Percentiles rank a stretch among this genome's conserved stretches.
Evolutionary conservation across 2,113 vertebrate species (phyloP).

Genomic region (Hippocampus comes): DNA sequence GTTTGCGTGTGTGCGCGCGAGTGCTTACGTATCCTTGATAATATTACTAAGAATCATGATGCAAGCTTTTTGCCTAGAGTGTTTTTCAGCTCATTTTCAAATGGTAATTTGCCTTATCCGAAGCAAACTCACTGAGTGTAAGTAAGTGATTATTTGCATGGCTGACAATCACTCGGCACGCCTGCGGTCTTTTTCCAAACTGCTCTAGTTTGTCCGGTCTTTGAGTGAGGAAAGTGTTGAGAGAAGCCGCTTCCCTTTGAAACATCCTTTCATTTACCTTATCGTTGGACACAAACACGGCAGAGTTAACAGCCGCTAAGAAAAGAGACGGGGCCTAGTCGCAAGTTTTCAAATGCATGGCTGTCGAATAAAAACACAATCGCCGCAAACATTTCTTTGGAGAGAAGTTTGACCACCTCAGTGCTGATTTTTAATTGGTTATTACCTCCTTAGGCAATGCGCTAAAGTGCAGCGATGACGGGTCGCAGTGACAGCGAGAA

Average conservation of each 20-base stretch:
- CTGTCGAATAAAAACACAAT: conserved; percentile 40
- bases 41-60: conserved; percentile 82
- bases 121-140: conserved; percentile 89
- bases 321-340: background rate
- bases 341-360: conserved; percentile 24
- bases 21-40: conserved; percentile 48
- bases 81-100: conserved; percentile 95
- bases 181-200: conserved; percentile 86
- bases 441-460: conserved; percentile 49
- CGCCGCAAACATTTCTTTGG: conserved; percentile 37
- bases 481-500: conserved; percentile 47
- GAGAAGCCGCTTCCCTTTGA: conserved; percentile 76
- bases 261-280: conserved; percentile 76
- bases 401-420: conserved; percentile 30
- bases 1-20: conserved; percentile 38
- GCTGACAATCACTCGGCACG: conserved; percentile 90
- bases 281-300: conserved; percentile 64
- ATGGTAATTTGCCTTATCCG: conserved; percentile 97
- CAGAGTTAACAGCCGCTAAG: conserved; percentile 30
- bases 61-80: conserved; percentile 88
- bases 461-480: conserved; percentile 39
- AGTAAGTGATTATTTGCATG: conserved; percentile 99
- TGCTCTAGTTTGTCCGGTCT: conserved; percentile 87
- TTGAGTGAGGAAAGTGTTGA: conserved; percentile 71
- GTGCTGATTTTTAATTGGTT: conserved; percentile 49